Evolutionary conservation across 2,113 vertebrate species (phyloP).

Genomic region (Chaetodon auriga): DNA sequence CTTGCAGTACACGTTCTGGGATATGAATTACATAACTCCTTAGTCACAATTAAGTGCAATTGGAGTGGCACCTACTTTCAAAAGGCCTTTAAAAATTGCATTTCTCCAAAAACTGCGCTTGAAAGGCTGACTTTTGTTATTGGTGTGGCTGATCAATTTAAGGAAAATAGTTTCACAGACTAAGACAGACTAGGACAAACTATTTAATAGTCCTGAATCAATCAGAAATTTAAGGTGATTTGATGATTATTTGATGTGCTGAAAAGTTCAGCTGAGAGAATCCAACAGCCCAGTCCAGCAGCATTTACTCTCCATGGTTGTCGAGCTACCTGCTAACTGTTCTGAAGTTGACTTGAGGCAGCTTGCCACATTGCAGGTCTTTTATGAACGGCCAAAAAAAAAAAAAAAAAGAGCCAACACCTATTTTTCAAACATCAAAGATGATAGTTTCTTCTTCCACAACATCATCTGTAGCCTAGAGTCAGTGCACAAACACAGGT

Average conservation of each 20-base stretch:
- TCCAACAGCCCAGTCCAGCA: not conserved
- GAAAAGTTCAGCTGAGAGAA: not conserved
- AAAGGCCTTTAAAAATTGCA: not conserved
- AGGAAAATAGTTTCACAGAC: too few relatives aligned
- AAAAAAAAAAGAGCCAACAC: not conserved
- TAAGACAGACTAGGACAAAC: not conserved
- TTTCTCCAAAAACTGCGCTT: not conserved
- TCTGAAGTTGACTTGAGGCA: not conserved
- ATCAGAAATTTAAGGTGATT: not conserved
- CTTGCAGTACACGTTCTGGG: not conserved
- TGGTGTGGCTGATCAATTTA: not conserved
- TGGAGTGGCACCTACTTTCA: not conserved
- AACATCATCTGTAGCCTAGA: not conserved
- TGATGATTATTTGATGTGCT: not conserved
- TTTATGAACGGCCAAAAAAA: not conserved
- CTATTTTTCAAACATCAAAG: not conserved
- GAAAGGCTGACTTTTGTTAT: not conserved
- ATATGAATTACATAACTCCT: conserved; percentile 11
- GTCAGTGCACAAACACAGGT: not conserved
- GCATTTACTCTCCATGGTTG: not conserved
- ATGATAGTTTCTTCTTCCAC: not conserved
- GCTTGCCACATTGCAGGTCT: not conserved
- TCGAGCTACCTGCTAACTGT: not conserved
- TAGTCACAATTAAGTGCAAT: not conserved
- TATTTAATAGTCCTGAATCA: not conserved